phyloP scores from a whole-genome alignment of 1,140 invertebrate genomes.

The Caenorhabditis inopinata region DNA sequence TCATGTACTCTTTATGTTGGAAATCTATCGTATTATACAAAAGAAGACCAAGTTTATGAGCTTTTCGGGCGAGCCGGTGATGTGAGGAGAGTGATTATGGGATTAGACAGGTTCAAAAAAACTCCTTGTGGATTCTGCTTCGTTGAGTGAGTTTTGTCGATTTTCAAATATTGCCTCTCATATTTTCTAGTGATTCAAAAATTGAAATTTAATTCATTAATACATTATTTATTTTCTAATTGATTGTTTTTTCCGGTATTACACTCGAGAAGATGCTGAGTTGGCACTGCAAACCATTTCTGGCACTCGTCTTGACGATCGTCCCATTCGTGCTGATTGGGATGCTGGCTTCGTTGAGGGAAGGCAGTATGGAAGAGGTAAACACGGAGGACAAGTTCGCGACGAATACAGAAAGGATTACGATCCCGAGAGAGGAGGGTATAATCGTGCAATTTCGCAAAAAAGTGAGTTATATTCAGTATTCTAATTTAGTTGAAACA shows the following conservation, averaged over 20 bases:
- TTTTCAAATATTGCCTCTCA: no score
- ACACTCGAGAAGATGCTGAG: constrained; percentile 82
- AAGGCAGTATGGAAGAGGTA: constrained; percentile 93
- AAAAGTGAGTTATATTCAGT: constrained; percentile 8
- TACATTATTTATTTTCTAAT: no score
- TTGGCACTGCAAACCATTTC: constrained; percentile 93
- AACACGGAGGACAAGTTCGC: constrained; percentile 95
- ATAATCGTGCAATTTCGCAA: constrained; percentile 51
- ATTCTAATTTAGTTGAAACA: neutral
- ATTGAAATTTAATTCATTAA: no score
- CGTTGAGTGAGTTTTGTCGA: constrained; percentile 82
- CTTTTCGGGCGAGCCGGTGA: constrained; percentile 93
- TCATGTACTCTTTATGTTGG: constrained; percentile 91
- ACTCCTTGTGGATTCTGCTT: constrained; percentile 99
- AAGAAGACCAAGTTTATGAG: constrained; percentile 98
- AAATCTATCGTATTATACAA: constrained; percentile 96
- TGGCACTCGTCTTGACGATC: constrained; percentile 91
- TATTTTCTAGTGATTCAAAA: no score
- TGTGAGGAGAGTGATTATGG: constrained; percentile 93
- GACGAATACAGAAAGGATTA: constrained; percentile 97
- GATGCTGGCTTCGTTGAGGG: constrained; percentile 98
- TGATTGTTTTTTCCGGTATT: no score
- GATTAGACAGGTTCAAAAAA: constrained; percentile 93
- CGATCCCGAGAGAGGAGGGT: constrained; percentile 91
- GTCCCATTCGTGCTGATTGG: constrained; percentile 96